Evolutionary conservation across 2,888 invertebrate genomes (phyloP).

Genomic region (Adela reaumurella): DNA sequence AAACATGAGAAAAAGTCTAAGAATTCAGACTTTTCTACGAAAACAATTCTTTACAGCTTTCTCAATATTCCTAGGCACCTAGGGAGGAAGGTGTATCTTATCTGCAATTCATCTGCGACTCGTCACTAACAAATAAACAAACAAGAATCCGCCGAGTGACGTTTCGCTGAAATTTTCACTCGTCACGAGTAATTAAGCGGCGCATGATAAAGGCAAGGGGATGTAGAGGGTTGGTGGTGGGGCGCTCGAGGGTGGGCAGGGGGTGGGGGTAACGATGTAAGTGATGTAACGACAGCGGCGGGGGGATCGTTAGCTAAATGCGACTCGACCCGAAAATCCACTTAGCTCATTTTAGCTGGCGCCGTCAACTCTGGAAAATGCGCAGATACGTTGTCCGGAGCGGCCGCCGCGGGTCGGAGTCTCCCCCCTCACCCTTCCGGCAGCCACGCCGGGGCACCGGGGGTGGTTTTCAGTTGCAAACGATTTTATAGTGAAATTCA

Average conservation of each 20-base stretch:
- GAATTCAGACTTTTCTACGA: too few species aligned
- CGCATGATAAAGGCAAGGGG: constrained; percentile 20
- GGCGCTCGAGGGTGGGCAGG: constrained; percentile 14
- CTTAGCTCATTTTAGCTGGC: constrained; percentile 24
- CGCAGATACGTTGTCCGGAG: constrained; percentile 1
- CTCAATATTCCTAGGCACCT: too few species aligned
- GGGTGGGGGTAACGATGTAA: constrained; percentile 19
- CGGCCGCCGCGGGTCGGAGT: too few species aligned
- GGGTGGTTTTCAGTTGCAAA: too few species aligned
- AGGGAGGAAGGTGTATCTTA: too few species aligned
- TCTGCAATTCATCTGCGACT: too few species aligned
- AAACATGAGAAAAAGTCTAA: too few species aligned
- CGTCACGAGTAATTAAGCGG: constrained; percentile 28
- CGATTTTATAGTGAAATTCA: too few species aligned
- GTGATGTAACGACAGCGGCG: constrained; percentile 21
- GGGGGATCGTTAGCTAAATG: constrained; percentile 40
- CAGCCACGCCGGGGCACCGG: background rate
- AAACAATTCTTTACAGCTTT: too few species aligned
- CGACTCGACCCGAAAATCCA: constrained; percentile 46
- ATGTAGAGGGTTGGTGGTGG: constrained; percentile 4
- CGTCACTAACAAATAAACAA: too few species aligned
- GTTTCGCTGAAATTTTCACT: constrained; percentile 19
- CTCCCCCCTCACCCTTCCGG: too few species aligned
- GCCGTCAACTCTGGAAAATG: constrained; percentile 5
- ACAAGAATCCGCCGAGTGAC: too few species aligned